Base-by-base conservation (phyloP, 2,888 invertebrate genomes). In the Mystacides longicornis region DNA sequence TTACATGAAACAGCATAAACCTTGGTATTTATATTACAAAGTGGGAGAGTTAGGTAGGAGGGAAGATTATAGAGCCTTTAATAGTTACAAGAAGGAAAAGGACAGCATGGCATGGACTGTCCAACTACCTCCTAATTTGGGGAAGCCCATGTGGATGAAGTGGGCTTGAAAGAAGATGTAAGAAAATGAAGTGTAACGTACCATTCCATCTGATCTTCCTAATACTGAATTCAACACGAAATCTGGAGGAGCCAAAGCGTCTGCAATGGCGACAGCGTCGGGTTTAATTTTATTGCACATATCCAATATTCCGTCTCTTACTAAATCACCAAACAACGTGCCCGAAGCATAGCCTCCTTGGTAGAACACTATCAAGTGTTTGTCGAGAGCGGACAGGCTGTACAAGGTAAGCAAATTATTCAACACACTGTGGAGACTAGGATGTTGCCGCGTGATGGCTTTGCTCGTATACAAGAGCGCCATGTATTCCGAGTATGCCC, bases 221-320 rank as follows among this genome's bases (percentile, higher is more conserved):
- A 95, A 78, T 31, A 89, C 86, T 0, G 94, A 94, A 71, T 93
- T 89, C 14, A 95, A 75, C 31, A 93, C 83, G 68, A 89, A 93
- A 73, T 95, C 95, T 0, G 94, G 88, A 1, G 93, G 93, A 2
- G 94, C 89, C 22, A 95, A 76, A 23, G 87, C 87, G 69, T 96
- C 95, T 2, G 86, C 89, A 2, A 94, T 79, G 1, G 83, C 73
- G 0, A 94, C 83, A 1, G 87, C 79, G 37, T 92, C 87, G 9
- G 81, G 77, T 70, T 88, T 89, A n/a, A 93, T 65, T 16, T 79
- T 76, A 0, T 67, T 68, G 67, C 93, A 93, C 60, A 87, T 70
- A 49, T 79, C 74, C 61, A 91, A 67, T 19, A 93, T 78, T 1
- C 83, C 82, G 19, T 81, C 79, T 47, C 88, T 79, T 22, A 93